Base-by-base conservation (phyloP, 2,888 invertebrate species). In the Agrypnus murinus region DNA sequence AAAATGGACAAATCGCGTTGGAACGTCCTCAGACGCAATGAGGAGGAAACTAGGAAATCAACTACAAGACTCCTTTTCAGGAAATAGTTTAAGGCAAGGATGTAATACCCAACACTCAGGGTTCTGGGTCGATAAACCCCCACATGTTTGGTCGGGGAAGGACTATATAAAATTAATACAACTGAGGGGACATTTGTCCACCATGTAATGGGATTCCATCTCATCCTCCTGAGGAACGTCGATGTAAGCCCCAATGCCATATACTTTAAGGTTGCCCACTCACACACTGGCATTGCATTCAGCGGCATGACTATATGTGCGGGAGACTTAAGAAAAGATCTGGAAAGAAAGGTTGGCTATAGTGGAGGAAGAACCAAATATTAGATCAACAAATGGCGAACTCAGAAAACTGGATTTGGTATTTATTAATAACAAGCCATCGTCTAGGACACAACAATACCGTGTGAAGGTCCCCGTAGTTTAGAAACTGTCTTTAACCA, bases 151-250 rank as follows among this genome's bases (percentile, higher is more conserved):
- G n/a, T n/a, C n/a, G n/a, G n/a, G n/a, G n/a, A n/a, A n/a, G n/a
- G n/a, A n/a, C n/a, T n/a, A n/a, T n/a, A n/a, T n/a, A n/a, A n/a
- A n/a, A n/a, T n/a, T n/a, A n/a, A 80, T 80, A 0, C 79, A 79
- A 50, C 74, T 82, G 2, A 34, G 78, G 9, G 78, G 76, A 1
- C 78, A 78, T 62, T 72, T 80, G 5, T 67, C 81, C 5, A 79
- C 81, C 4, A 78, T 79, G 0, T 70, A 64, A n/a, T 14, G 80
- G 79, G 0, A 77, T 81, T 5, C 78, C 78, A 15, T 80, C 79
- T 0, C 80, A 81, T 62, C 81, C 80, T n/a, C n/a, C n/a, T n/a
- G n/a, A n/a, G n/a, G n/a, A n/a, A n/a, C n/a, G n/a, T n/a, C n/a
- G n/a, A n/a, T n/a, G n/a, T n/a, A n/a, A n/a, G n/a, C n/a, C n/a